Evolutionary conservation across 2,113 vertebrate species (phyloP).

Genomic region (Lates calcarifer): DNA sequence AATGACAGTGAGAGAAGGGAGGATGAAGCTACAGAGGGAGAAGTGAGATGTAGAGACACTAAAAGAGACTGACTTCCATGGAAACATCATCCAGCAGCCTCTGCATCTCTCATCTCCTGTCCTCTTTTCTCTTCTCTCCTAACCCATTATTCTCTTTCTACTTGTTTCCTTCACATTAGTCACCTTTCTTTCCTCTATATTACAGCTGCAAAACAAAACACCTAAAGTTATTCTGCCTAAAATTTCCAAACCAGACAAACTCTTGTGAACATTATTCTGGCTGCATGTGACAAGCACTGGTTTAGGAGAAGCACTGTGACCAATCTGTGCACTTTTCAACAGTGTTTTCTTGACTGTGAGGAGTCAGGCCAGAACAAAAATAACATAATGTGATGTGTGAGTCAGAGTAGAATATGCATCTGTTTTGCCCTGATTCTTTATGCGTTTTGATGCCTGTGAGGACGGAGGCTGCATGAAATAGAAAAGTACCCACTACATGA

Average conservation of each 20-base stretch:
- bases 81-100: conserved; percentile 53
- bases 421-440: conserved; percentile 57
- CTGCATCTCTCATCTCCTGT: conserved; percentile 32
- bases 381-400: conserved; percentile 63
- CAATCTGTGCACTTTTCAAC: background rate
- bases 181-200: background rate
- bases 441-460: conserved; percentile 24
- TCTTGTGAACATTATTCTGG: background rate
- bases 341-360: conserved; percentile 8
- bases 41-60: conserved; percentile 46
- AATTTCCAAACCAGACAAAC: background rate
- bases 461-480: background rate
- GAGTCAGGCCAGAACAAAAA: conserved; percentile 42
- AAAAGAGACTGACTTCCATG: conserved; percentile 47
- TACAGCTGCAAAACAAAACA: background rate
- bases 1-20: conserved; percentile 21
- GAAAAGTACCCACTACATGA: background rate
- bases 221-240: background rate
- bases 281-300: background rate
- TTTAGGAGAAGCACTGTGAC: background rate
- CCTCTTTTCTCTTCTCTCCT: conserved; percentile 1
- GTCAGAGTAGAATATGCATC: conserved; percentile 58
- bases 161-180: background rate
- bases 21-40: conserved; percentile 30
- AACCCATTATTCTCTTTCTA: background rate